These are phyloP conservation scores for Dromaius novaehollandiae DNA, from an alignment of 2,113 vertebrate species.

Conservation along the genomic window DNA sequence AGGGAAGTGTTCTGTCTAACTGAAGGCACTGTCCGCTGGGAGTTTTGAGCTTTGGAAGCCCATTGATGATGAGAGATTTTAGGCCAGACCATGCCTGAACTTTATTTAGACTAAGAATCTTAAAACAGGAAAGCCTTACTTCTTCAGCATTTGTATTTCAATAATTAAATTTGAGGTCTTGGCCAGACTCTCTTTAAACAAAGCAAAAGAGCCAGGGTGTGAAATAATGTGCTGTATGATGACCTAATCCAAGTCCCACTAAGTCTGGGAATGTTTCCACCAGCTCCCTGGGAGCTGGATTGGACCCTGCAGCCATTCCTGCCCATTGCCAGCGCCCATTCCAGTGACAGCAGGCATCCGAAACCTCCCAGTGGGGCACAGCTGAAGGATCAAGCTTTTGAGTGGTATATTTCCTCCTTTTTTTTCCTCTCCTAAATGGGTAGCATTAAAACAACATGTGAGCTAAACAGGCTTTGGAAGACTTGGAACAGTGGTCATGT, in stretches of 20 bases:
- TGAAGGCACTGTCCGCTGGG: not conserved
- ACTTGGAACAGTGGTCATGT: not conserved
- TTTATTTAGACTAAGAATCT: not conserved
- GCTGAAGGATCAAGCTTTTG: not conserved
- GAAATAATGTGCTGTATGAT: not conserved
- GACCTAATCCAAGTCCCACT: slow-evolving; percentile 48
- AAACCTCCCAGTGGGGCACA: not conserved
- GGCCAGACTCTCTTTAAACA: slow-evolving; percentile 47
- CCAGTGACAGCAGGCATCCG: not conserved
- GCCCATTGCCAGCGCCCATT: not conserved
- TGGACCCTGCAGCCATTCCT: rapidly evolving
- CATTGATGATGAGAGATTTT: not conserved
- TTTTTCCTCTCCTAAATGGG: not conserved
- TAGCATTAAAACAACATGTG: not conserved
- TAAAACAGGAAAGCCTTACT: not conserved
- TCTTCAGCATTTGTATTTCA: not conserved
- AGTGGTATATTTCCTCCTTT: not conserved
- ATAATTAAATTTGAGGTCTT: not conserved
- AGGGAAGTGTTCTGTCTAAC: not conserved
- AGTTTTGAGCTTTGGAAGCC: not conserved
- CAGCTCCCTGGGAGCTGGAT: not conserved
- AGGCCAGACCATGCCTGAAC: not conserved
- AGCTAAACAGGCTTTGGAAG: not conserved
- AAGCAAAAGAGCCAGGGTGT: slow-evolving; percentile 23
- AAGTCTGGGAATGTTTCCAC: slow-evolving; percentile 46